Percentiles rank a stretch among this genome's conserved stretches.
Conservation (phyloP, 2,888 invertebrate genomes). For the Melanargia galathea region DNA sequence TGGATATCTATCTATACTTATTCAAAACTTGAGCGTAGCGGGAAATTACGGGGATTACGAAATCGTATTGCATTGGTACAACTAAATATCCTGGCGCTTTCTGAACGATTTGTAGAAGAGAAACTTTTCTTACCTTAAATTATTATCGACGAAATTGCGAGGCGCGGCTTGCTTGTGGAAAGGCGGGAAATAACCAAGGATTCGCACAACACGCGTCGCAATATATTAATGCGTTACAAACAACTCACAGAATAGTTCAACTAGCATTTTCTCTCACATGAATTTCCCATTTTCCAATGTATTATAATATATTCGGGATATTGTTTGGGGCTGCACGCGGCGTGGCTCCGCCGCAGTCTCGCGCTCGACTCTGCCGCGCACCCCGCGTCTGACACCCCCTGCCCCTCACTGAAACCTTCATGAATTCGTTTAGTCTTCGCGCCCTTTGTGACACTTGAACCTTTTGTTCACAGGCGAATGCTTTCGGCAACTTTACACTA, state of each 20-base stretch:
- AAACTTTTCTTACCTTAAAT: slow-evolving; percentile 63
- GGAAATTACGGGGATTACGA: not conserved
- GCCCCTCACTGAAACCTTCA: slow-evolving; percentile 62
- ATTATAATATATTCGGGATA: slow-evolving; percentile 46
- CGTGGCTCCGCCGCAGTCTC: slow-evolving; percentile 74
- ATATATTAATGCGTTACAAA: slow-evolving; percentile 17
- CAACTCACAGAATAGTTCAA: slow-evolving; percentile 55
- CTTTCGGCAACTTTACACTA: slow-evolving; percentile 42
- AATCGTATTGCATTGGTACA: not conserved
- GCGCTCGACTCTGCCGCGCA: slow-evolving; percentile 64
- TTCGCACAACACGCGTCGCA: slow-evolving; percentile 60
- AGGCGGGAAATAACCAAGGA: slow-evolving; percentile 43
- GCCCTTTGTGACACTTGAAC: slow-evolving; percentile 80
- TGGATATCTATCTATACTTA: not conserved
- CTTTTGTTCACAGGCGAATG: slow-evolving; percentile 73
- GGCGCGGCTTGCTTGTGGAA: slow-evolving; percentile 48
- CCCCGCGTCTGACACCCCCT: slow-evolving; percentile 49
- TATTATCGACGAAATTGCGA: slow-evolving; percentile 54
- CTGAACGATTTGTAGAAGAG: slow-evolving; percentile 50
- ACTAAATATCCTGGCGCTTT: not conserved
- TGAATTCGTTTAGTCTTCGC: slow-evolving; percentile 72
- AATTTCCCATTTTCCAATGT: slow-evolving; percentile 54
- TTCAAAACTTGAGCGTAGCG: slow-evolving; percentile 2
- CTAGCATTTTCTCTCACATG: slow-evolving; percentile 61
- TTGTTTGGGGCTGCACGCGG: slow-evolving; percentile 55